Percentiles rank a stretch among this genome's conserved stretches.
Evolutionary conservation across 2,113 vertebrate species (phyloP).

Genomic region (Scomber colias): DNA sequence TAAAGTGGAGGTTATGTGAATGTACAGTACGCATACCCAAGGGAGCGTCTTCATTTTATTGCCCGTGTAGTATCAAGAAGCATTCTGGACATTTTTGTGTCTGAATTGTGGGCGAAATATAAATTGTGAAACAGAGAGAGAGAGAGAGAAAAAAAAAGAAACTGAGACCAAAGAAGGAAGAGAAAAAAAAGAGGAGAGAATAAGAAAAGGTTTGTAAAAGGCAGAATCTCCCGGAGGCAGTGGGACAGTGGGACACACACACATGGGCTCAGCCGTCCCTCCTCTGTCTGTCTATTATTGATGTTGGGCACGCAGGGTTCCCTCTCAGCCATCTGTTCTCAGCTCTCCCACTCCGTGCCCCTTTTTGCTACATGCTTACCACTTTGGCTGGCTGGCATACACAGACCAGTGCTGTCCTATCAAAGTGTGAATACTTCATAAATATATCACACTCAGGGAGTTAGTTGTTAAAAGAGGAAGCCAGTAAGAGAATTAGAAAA

Average conservation of each 20-base stretch:
- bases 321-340: conserved; percentile 76
- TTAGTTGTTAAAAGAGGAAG: conserved; percentile 16
- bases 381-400: conserved; percentile 50
- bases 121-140: neutral
- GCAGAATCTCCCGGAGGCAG: conserved; percentile 55
- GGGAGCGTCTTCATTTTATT: neutral
- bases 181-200: conserved; percentile 5
- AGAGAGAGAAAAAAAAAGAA: neutral
- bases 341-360: conserved; percentile 57
- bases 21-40: neutral
- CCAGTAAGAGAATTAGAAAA: conserved; percentile 20
- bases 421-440: conserved; percentile 65
- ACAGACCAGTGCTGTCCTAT: conserved; percentile 51
- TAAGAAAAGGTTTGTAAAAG: conserved; percentile 48
- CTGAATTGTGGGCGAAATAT: conserved; percentile 1
- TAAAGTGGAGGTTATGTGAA: neutral
- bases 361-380: conserved; percentile 43
- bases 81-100: neutral
- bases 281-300: conserved; percentile 75
- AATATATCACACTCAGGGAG: conserved; percentile 57
- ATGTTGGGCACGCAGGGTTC: conserved; percentile 71
- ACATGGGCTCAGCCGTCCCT: conserved; percentile 19
- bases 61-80: neutral
- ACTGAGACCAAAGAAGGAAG: neutral
- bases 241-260: conserved; percentile 43